Base-by-base conservation (phyloP, 2,888 invertebrate genomes). In the Drosophila gaucha region DNA sequence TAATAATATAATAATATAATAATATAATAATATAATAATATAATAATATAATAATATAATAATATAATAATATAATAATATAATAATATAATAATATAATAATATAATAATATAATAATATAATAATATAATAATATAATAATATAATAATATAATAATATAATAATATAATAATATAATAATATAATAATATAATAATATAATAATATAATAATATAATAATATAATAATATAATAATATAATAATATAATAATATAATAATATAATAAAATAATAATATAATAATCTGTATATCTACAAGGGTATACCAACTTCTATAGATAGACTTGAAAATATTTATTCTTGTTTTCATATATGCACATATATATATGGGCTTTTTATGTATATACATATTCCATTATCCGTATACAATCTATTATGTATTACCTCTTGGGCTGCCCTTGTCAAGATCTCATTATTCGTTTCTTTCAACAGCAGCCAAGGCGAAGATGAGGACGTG, bases 381-480 rank as follows among this genome's bases (percentile, higher is more conserved):
- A 14, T 31, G 9, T 14, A 0, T 20, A 22, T 24, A 3, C 22
- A 0, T 20, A 22, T 24, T 2, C 22, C 31, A 31, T 20, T 28
- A 44, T 51, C 20, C 28, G 28, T 36, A 26, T 36, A 47, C 35
- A 30, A 41, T 58, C 20, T 67, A 28, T 47, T 49, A 31, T 60
- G 12, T 44, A 20, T 22, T 31, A 28, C 43, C 35, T 31, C 44
- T 63, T 12, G 28, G 50, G 58, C 58, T 56, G 74, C 39, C 69
- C 49, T 64, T 64, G 52, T 38, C 41, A 39, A 46, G 50, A 50
- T 57, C 74, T 79, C 74, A 70, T 76, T 79, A 78, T 78, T 41
- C 60, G 75, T 60, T 66, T 65, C 83, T 79, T 75, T 85, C 46
- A 85, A 65, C 73, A 52, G 56, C 57, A 55, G 39, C 57, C 41